phyloP scores from a whole-genome alignment of 2,797 vertebrate species.

The Sebastes minor region DNA sequence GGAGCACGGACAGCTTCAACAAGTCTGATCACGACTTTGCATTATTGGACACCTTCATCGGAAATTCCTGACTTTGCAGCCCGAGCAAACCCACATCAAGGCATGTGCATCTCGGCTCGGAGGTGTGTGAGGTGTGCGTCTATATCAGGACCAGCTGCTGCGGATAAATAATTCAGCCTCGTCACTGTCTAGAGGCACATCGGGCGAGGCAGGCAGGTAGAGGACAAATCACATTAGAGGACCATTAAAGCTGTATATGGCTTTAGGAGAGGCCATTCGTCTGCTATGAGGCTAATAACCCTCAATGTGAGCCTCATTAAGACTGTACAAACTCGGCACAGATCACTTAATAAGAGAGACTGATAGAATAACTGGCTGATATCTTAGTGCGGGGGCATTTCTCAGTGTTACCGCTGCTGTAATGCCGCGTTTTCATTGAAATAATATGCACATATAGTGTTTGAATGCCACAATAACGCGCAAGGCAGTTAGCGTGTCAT shows the following conservation, averaged over 20 bases:
- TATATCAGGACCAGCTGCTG: constrained; percentile 63
- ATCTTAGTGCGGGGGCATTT: constrained; percentile 19
- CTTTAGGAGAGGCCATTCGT: constrained; percentile 58
- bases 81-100: constrained; percentile 14
- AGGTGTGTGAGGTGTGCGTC: constrained; percentile 3
- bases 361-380: constrained; percentile 41
- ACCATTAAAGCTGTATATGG: constrained; percentile 65
- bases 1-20: constrained; percentile 31
- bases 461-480: accelerated
- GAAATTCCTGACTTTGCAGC: constrained; percentile 60
- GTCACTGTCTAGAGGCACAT: constrained; percentile 71
- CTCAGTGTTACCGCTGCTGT: constrained; percentile 25
- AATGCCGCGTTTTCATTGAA: background rate
- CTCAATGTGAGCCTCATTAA: constrained; percentile 63
- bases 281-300: constrained; percentile 49
- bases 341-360: constrained; percentile 53
- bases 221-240: constrained; percentile 76
- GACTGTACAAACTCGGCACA: constrained; percentile 56
- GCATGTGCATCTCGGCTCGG: background rate
- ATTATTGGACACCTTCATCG: constrained; percentile 43
- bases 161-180: constrained; percentile 73
- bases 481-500: no score
- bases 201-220: constrained; percentile 69
- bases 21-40: constrained; percentile 32
- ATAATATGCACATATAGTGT: background rate